Evolutionary conservation across 2,113 vertebrate genomes (phyloP).

Genomic region (Ploceus nigricollis): DNA sequence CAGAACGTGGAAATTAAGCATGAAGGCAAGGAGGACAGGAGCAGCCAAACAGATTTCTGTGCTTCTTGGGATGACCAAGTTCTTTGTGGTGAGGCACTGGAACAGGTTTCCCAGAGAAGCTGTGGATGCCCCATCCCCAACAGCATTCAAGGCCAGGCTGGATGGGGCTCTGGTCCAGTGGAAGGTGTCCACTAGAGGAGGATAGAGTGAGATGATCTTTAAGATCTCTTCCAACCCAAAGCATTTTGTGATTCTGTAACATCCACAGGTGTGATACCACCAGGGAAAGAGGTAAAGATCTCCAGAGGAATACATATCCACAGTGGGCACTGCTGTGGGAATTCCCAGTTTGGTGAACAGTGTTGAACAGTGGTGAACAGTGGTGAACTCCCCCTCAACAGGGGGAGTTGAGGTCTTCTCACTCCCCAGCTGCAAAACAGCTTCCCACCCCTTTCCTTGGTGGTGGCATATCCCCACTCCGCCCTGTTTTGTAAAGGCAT

Average conservation of each 20-base stretch:
- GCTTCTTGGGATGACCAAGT: not conserved
- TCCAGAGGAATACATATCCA: not conserved
- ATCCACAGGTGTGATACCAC: not conserved
- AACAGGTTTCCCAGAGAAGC: not conserved
- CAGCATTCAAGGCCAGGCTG: not conserved
- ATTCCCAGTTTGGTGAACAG: not conserved
- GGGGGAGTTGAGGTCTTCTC: not conserved
- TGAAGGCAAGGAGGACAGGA: rapidly evolving
- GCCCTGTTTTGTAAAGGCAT: not conserved
- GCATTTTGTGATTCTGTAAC: not conserved
- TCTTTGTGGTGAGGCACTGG: not conserved
- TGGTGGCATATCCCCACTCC: not conserved
- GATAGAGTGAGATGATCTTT: not conserved
- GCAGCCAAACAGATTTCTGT: too few species aligned
- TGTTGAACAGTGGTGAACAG: too few species aligned
- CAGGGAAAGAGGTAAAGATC: not conserved
- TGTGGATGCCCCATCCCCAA: not conserved
- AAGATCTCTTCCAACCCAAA: not conserved
- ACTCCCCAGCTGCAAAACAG: not conserved
- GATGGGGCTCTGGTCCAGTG: not conserved
- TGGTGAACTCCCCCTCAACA: too few species aligned
- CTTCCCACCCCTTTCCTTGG: not conserved
- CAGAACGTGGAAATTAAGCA: not conserved
- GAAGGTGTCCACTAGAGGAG: not conserved
- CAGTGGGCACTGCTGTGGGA: rapidly evolving